phyloP scores from a whole-genome alignment of 1,140 invertebrate species.

The Drosophila bipectinata region DNA sequence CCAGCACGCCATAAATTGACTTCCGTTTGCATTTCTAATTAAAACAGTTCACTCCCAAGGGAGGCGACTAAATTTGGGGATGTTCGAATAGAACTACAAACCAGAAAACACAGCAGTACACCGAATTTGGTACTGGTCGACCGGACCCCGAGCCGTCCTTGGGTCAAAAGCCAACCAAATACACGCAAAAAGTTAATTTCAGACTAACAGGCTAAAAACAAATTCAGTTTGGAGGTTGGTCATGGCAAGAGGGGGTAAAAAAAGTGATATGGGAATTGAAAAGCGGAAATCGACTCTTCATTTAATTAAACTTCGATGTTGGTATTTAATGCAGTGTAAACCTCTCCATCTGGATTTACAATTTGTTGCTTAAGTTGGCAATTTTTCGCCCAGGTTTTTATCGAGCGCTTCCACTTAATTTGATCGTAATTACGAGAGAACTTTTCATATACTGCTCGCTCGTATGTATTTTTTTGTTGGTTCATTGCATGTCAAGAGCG shows the following conservation, averaged over 20 bases:
- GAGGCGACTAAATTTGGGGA: conserved; percentile 25
- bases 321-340: neutral
- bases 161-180: neutral
- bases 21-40: conserved; percentile 71
- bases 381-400: conserved; percentile 2
- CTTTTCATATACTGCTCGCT: conserved; percentile 18
- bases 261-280: conserved; percentile 1
- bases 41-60: conserved; percentile 39
- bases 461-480: conserved; percentile 25
- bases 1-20: conserved; percentile 60
- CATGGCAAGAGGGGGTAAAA: conserved; percentile 19
- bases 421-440: conserved; percentile 38
- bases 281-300: neutral
- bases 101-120: conserved; percentile 15
- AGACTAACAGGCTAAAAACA: conserved; percentile 17
- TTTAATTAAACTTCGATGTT: too few relatives aligned
- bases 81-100: conserved; percentile 3
- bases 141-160: conserved; percentile 32
- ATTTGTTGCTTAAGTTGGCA: conserved; percentile 1
- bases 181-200: conserved; percentile 40
- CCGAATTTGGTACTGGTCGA: conserved; percentile 14
- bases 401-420: conserved; percentile 49
- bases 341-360: neutral
- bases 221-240: conserved; percentile 10
- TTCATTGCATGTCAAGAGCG: conserved; percentile 72